Conservation (phyloP, 2,113 vertebrate genomes). For the Danionella cerebrum region DNA sequence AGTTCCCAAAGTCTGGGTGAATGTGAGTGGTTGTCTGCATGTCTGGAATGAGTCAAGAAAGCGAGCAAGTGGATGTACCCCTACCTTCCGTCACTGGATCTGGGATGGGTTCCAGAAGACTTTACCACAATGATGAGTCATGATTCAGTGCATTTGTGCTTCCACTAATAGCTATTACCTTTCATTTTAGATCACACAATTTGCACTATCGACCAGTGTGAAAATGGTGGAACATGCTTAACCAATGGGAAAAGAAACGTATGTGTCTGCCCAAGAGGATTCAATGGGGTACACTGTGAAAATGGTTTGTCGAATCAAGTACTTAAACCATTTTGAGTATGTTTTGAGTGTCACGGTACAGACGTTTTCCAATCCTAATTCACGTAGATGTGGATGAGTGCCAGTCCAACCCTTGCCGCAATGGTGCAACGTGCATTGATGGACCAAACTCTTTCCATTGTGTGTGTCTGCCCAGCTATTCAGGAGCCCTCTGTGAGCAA, state of each 20-base stretch:
- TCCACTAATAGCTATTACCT: not conserved
- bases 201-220: conserved; percentile 70
- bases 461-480: conserved; percentile 88
- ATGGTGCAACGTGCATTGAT: conserved; percentile 86
- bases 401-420: conserved; percentile 84
- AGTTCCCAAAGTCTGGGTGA: too few species aligned
- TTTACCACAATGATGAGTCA: not conserved
- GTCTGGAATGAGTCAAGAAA: too few species aligned
- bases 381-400: conserved; percentile 85
- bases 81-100: too few species aligned
- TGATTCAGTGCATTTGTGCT: not conserved
- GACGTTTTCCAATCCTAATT: not conserved
- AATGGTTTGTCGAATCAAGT: conserved; percentile 60
- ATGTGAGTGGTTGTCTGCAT: too few species aligned
- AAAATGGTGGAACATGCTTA: conserved; percentile 80
- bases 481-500: conserved; percentile 80
- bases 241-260: conserved; percentile 61
- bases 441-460: conserved; percentile 76
- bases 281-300: conserved; percentile 77
- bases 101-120: too few species aligned
- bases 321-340: not conserved
- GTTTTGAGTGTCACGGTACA: not conserved
- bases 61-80: too few species aligned
- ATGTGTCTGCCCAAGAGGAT: conserved; percentile 81
- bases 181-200: conserved; percentile 63